Base-by-base conservation (phyloP, 1,140 invertebrate genomes). In the Drosophila nannoptera region DNA sequence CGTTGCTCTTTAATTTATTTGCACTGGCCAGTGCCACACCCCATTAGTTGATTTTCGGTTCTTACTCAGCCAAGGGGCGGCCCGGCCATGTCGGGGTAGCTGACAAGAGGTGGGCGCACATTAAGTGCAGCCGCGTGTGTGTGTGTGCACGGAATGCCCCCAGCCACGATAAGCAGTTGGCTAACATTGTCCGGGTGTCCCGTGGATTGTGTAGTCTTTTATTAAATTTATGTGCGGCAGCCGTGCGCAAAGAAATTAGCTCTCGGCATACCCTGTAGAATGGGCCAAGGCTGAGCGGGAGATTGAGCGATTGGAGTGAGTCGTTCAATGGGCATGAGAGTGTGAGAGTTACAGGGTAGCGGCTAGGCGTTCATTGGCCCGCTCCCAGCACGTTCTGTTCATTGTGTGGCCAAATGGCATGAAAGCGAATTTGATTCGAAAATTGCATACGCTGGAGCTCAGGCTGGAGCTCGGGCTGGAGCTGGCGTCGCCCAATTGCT, bases 1-100 rank as follows among this genome's bases (percentile, higher is more conserved):
- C 49, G 58, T 67, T 83, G 68, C 66, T 83, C 80, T 83, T 83
- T 83, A 83, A 83, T 83, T 83, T 83, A 83, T 83, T 83, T 83
- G 83, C 76, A 80, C 80, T 83, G 80, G 52, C 76, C 72, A 84
- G 76, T 67, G 80, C 78, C 80, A 83, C 80, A 83, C 80, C 80
- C 80, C 80, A 84, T 83, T 83, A 84, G 69, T 63, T 68, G 73
- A 43, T 46, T 50, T 42, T 58, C 40, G 55, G 53, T 35, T 7
- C 49, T n/a, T 31, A 2, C 8, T 5, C 14, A 11, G 12, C 4
- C 11, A 12, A 45, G 12, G 3, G 14, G 12, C 2, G 22, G 33
- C 0, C 2, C 4, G 45, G 22, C n/a, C 3, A 4, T 33, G 4
- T 29, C 35, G 16, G 36, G 36, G 35, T 35, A 45, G 50, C 62